Conservation (phyloP, 2,113 vertebrate species). For the Oreochromis niloticus region DNA sequence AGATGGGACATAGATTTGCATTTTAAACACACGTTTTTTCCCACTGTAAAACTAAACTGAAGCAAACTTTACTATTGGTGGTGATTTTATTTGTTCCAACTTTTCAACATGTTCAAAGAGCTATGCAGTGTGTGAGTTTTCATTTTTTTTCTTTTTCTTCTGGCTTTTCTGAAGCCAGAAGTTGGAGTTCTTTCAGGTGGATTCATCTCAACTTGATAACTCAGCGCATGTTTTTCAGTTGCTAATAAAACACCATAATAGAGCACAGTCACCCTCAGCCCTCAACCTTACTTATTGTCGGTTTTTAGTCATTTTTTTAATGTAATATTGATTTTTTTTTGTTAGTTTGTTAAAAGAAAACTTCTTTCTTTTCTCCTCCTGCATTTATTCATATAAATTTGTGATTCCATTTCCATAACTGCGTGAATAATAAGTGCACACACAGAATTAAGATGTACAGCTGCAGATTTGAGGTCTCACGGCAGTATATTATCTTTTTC, state of each 20-base stretch:
- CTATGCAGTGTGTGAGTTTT: neutral
- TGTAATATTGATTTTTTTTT: neutral
- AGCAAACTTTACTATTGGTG: neutral
- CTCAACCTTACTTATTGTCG: neutral
- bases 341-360: neutral
- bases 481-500: neutral
- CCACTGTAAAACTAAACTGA: neutral
- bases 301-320: neutral
- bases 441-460: neutral
- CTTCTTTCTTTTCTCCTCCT: neutral
- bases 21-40: accelerated
- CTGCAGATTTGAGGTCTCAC: neutral
- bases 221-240: neutral
- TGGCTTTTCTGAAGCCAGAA: neutral
- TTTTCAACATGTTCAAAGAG: neutral
- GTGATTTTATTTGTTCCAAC: neutral
- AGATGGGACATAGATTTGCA: neutral
- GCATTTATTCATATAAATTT: neutral
- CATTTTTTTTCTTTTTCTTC: neutral
- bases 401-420: neutral
- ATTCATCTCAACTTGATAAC: neutral
- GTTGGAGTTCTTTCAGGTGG: neutral
- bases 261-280: neutral
- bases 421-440: neutral
- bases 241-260: neutral